Evolutionary conservation across 2,888 invertebrate genomes (phyloP), one percentile per base, ranked within the genome.

Genomic region (Nowickia ferox): DNA sequence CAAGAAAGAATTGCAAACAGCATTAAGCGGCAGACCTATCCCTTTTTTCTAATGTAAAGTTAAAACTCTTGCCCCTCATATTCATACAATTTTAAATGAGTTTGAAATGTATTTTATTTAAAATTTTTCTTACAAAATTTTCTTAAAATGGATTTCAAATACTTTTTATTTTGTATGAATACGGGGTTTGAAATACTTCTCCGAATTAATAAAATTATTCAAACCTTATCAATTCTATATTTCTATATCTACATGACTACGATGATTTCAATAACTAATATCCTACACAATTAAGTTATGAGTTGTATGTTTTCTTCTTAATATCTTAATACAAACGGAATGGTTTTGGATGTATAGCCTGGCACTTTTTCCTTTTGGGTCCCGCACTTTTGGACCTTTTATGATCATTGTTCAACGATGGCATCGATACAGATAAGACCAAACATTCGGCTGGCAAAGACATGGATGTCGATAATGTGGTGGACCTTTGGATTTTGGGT

Each of bases 361-460:
- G 91, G 38, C 92, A 92, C 42, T 88, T 88, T 88, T 89, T 91
- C 88, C 89, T 91, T 88, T 92, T 93, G 76, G 91, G 89, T 69
- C 92, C 92, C 17, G 92, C 92, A 85, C 92, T 93, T 84, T 93
- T 93, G 10, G 93, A 92, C 61, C 92, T 89, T 84, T 90, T 91
- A 53, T 88, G 89, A 61, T 92, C 91, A 65, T 90, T 89, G 86
- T 90, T 92, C n/a, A 92, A 88, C n/a, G 93, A 93, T 76, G 93
- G 93, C 90, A 92, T 92, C 46, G 93, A 93, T 5, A 93, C 92
- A 13, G 93, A 93, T 42, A 93, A 84, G n/a, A 93, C 93, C 69
- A 93, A 89, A 86, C 93, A 93, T 87, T 93, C 93, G 51, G 93
- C 92, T 75, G 93, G 93, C 88, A 93, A 89, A 72, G 93, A 93